Evolutionary conservation across 2,113 vertebrate genomes (phyloP).

Genomic region (Anhinga rufa): DNA sequence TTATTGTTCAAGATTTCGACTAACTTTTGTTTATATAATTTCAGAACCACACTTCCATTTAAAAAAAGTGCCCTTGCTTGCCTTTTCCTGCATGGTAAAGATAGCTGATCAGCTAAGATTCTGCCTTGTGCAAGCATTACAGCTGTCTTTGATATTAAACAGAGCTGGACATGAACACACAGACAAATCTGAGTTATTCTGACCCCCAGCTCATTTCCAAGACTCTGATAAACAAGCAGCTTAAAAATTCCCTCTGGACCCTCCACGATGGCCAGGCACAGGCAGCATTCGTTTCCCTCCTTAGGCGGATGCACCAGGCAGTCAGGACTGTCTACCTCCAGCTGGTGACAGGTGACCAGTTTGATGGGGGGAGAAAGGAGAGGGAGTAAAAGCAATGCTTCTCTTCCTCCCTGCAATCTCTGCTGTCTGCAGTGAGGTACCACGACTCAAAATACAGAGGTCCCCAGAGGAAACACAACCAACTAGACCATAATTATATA

Average conservation of each 20-base stretch:
- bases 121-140: conserved; percentile 13
- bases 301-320: not conserved
- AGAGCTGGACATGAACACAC: conserved; percentile 56
- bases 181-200: conserved; percentile 34
- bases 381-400: not conserved
- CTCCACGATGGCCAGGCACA: not conserved
- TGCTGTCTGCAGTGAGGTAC: not conserved
- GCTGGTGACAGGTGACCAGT: not conserved
- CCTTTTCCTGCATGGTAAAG: not conserved
- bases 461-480: not conserved
- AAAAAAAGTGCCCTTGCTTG: not conserved
- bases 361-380: not conserved
- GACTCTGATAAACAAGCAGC: conserved; percentile 53
- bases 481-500: not conserved
- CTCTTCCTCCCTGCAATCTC: not conserved
- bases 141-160: conserved; percentile 62
- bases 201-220: conserved; percentile 48
- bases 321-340: not conserved
- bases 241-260: not conserved
- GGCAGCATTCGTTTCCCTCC: not conserved
- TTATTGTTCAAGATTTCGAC: not conserved
- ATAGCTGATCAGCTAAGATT: conserved; percentile 7
- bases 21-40: not conserved
- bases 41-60: not conserved
- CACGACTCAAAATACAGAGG: not conserved